Percentiles rank a stretch among this genome's conserved stretches.
phyloP scores from a whole-genome alignment of 2,888 invertebrate species.

The Hyposoter dolosus region DNA sequence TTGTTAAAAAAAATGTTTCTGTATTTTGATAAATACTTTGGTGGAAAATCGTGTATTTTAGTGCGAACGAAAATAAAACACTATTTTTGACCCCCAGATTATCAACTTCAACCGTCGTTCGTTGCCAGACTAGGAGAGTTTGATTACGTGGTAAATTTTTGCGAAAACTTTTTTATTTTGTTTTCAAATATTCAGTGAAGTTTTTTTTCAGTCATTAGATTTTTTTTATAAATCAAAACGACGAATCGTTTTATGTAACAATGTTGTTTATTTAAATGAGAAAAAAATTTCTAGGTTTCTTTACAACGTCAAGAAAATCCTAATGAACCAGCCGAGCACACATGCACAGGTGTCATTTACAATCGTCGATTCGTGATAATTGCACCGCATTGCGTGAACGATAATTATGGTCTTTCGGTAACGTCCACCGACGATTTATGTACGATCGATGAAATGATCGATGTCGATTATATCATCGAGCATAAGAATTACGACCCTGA shows the following conservation, averaged over 20 bases:
- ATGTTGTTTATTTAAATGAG: background rate
- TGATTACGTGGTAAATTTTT: slow-evolving; percentile 57
- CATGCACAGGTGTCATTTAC: slow-evolving; percentile 63
- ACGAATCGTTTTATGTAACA: background rate
- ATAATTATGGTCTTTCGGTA: slow-evolving; percentile 61
- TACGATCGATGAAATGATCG: slow-evolving; percentile 57
- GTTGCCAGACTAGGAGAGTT: slow-evolving; percentile 61
- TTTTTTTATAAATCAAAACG: background rate
- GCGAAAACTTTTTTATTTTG: background rate
- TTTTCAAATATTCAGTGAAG: background rate
- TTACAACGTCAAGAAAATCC: slow-evolving; percentile 58
- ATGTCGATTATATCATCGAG: slow-evolving; percentile 62
- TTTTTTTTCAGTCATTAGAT: background rate
- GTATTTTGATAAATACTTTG: background rate
- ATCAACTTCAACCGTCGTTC: slow-evolving; percentile 58
- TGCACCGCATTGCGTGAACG: slow-evolving; percentile 64
- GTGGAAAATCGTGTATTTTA: background rate
- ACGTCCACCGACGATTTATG: slow-evolving; percentile 58
- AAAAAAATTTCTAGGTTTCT: slow-evolving; percentile 55
- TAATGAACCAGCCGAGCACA: slow-evolving; percentile 50
- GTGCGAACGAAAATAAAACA: background rate
- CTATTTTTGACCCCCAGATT: slow-evolving; percentile 33
- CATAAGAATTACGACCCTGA: slow-evolving; percentile 63
- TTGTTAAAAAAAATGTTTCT: background rate
- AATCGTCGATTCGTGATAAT: slow-evolving; percentile 61